Evolutionary conservation across 1,140 invertebrate species (phyloP).

Genomic region (Holcopasites calliopsidis): DNA sequence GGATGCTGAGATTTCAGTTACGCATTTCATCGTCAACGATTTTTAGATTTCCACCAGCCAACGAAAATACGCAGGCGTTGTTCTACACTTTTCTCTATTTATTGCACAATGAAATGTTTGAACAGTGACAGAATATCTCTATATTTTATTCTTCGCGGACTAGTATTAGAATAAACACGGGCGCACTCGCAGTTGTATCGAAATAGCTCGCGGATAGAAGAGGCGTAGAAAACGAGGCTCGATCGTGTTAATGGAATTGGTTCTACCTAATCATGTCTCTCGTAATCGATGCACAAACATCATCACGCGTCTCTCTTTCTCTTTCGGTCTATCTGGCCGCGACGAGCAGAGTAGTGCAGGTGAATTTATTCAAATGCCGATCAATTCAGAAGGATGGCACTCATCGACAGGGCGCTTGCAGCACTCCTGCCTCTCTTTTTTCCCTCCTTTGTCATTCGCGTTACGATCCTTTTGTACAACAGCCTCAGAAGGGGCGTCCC

Average conservation of each 20-base stretch:
- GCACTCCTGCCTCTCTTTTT: conserved; percentile 36
- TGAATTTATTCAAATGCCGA: conserved; percentile 72
- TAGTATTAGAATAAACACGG: not conserved
- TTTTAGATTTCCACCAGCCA: conserved; percentile 42
- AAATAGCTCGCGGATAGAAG: no score
- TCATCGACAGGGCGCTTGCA: conserved; percentile 53
- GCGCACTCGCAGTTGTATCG: not conserved
- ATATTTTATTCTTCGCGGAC: no score
- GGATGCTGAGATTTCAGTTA: conserved; percentile 78
- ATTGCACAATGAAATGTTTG: no score
- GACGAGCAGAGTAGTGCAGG: conserved; percentile 55
- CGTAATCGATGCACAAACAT: conserved; percentile 27
- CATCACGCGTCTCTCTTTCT: conserved; percentile 39
- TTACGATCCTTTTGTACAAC: conserved; percentile 47
- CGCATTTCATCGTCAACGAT: conserved; percentile 58
- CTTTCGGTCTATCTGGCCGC: conserved; percentile 18
- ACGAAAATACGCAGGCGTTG: conserved; percentile 20
- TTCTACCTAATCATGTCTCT: not conserved
- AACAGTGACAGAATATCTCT: no score
- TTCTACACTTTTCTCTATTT: not conserved
- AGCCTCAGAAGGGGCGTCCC: conserved; percentile 36
- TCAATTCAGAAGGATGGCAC: conserved; percentile 59
- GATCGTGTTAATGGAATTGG: not conserved
- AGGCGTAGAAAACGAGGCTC: not conserved
- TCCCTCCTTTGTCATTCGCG: conserved; percentile 57